Evolutionary conservation across 2,888 invertebrate species (phyloP).

Genomic region (Hyalella azteca): DNA sequence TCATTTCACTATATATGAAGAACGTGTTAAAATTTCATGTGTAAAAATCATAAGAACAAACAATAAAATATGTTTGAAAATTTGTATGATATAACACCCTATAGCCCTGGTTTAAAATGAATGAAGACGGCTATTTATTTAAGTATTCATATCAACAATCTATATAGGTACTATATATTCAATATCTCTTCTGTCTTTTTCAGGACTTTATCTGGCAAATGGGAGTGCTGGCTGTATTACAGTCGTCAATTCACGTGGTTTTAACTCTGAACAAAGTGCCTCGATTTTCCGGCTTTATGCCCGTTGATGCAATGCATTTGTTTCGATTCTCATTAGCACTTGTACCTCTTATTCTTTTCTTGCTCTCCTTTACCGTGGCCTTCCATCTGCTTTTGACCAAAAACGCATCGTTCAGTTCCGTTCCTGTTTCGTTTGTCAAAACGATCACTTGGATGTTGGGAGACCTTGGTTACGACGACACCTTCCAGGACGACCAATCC

Average conservation of each 20-base stretch:
- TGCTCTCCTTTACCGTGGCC: conserved; percentile 39
- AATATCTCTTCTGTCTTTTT: not conserved
- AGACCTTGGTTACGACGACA: conserved; percentile 45
- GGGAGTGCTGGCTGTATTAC: conserved; percentile 39
- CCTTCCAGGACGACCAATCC: conserved; percentile 18
- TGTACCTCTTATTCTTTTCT: conserved; percentile 26
- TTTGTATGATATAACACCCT: not conserved
- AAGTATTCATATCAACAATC: not conserved
- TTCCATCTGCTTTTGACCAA: conserved; percentile 42
- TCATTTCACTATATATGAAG: too few species aligned
- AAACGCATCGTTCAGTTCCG: conserved; percentile 6
- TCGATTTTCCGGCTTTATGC: conserved; percentile 38
- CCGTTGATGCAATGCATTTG: conserved; percentile 1
- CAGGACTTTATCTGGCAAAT: conserved; percentile 43
- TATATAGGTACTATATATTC: not conserved
- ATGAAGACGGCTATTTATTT: not conserved
- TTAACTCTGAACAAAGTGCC: conserved; percentile 42
- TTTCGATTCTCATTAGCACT: conserved; percentile 29
- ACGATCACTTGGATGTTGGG: conserved; percentile 49
- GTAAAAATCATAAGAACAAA: not conserved
- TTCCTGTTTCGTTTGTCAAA: conserved; percentile 41
- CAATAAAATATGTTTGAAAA: not conserved
- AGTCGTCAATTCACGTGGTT: conserved; percentile 39
- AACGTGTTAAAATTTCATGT: not conserved
- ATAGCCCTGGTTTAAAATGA: not conserved